Base-by-base conservation (phyloP, 1,140 invertebrate genomes). In the Steinernema feltiae region DNA sequence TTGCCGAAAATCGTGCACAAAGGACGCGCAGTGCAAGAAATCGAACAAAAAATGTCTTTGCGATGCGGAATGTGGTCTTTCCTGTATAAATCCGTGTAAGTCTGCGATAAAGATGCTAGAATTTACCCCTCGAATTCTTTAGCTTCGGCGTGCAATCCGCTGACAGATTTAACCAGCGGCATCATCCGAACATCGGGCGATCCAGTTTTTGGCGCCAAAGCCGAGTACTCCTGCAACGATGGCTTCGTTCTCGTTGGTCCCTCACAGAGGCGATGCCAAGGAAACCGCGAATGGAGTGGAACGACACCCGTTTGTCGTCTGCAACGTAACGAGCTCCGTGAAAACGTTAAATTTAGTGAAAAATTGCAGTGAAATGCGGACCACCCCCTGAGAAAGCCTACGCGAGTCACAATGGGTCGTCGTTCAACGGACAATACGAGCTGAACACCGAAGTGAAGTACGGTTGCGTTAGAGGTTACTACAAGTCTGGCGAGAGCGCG, bases 31-130 rank as follows among this genome's bases (percentile, higher is more conserved):
- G 85, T 98, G 96, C 87, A 96, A 95, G 87, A 96, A 94, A 85
- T 92, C 94, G 87, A 93, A 94, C 88, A 97, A 97, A 88, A 93
- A 93, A 84, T 98, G 96, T 86, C 89, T 96, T 69, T 98, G 96
- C 86, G 96, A 98, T 85, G 95, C 94, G 35, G 90, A 92, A 1
- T 98, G 96, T 86, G 96, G 95, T 29, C 92, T 95, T 90, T 95
- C 93, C 21, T 98, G 96, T 88, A 94, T 98, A 76, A 96, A 97
- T 88, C 94, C 94, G 69, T 90, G 90, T 90, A 83, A 88, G 87
- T 82, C 63, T 21, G 21, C 15, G 29, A 46, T 32, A n/a, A 15
- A 73, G 27, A n/a, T 41, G 17, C 18, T 70, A 32, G 29, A 0
- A 32, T 71, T 35, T 29, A 27, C 7, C 1, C 31, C 18, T 17